A percentile compares a stretch with the other conserved stretches of the same genome.
These are phyloP conservation scores for Grammomys dolichurus DNA, from an alignment of 2,113 vertebrate genomes.

Conservation along the genomic window DNA sequence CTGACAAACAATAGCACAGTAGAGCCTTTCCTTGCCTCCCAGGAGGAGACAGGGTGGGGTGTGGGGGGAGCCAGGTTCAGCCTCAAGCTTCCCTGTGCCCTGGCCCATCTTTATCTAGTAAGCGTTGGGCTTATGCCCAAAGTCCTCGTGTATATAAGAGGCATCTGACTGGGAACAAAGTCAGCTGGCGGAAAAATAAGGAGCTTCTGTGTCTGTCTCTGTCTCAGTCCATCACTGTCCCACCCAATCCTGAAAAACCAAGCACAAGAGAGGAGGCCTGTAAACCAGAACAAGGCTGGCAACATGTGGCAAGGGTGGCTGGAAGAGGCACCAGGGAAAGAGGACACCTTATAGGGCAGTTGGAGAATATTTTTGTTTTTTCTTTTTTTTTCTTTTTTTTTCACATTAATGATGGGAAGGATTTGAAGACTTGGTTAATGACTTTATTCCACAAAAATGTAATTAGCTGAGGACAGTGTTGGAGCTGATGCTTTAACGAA, in stretches of 20 bases:
- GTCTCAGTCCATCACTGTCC: neutral
- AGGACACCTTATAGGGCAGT: neutral
- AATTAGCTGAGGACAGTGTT: slow-evolving; percentile 84
- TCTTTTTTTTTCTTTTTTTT: neutral
- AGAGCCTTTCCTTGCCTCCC: neutral
- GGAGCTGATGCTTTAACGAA: slow-evolving; percentile 80
- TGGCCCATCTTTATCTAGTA: neutral
- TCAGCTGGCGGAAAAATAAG: neutral
- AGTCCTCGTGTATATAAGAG: neutral
- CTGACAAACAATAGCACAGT: neutral
- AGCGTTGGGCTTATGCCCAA: neutral
- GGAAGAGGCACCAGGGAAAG: neutral
- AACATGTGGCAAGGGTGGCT: neutral
- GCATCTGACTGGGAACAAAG: neutral
- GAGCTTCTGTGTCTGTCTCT: neutral
- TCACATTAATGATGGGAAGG: slow-evolving; percentile 63
- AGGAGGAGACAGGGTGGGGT: neutral
- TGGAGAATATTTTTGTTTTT: neutral
- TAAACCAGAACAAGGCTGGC: slow-evolving; percentile 36
- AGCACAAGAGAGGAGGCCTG: neutral
- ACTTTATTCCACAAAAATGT: slow-evolving; percentile 79
- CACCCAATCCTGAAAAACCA: neutral
- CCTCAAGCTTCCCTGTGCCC: neutral
- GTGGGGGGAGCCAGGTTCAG: neutral
- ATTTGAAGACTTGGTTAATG: slow-evolving; percentile 69